Percentiles rank a stretch among this genome's conserved stretches.
These are phyloP conservation scores for Corythornis leucogaster DNA, from an alignment of 2,797 vertebrate genomes.

Conservation along the genomic window DNA sequence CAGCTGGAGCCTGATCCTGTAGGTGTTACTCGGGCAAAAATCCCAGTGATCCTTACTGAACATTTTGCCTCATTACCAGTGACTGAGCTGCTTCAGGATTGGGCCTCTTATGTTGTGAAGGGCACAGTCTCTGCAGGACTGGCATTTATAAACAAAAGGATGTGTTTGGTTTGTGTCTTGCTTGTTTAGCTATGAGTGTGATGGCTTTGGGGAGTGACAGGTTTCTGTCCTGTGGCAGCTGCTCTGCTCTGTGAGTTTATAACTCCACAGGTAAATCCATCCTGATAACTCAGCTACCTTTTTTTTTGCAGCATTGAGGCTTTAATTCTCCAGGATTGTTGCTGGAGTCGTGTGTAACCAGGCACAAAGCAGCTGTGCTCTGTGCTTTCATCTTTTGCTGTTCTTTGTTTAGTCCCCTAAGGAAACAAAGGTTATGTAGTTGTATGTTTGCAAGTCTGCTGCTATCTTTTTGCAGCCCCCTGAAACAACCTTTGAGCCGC, in stretches of 20 bases:
- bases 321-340: neutral
- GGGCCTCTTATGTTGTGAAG: neutral
- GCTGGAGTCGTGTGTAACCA: neutral
- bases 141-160: rapidly evolving
- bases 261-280: too few relatives aligned
- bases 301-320: neutral
- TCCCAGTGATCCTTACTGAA: neutral
- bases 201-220: too few relatives aligned
- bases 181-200: neutral
- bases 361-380: neutral
- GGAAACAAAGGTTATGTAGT: neutral
- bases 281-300: neutral
- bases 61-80: neutral
- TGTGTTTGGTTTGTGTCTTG: neutral
- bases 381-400: conserved; percentile 4
- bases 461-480: neutral
- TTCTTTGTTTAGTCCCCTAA: neutral
- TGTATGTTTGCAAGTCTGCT: neutral
- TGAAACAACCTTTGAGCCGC: neutral
- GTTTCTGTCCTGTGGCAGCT: neutral
- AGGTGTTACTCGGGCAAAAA: neutral
- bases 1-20: neutral
- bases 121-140: neutral
- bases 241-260: neutral
- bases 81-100: neutral